Percentiles rank a stretch among this genome's conserved stretches.
These are phyloP conservation scores for Brachyptera risi DNA, from an alignment of 2,888 invertebrate species.

Conservation along the genomic window DNA sequence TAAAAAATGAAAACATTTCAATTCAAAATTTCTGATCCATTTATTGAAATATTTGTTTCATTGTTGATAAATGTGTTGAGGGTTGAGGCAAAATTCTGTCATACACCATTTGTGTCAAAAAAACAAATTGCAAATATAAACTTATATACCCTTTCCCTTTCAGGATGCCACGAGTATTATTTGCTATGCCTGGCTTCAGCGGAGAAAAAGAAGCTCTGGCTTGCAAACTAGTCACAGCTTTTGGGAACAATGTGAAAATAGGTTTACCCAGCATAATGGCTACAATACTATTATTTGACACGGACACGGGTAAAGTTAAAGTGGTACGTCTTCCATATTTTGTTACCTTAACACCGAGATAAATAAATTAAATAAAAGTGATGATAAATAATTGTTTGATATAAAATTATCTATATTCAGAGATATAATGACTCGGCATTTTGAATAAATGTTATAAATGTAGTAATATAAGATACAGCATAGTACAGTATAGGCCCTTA, in stretches of 20 bases:
- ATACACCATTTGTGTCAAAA: not conserved
- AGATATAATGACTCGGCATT: no score
- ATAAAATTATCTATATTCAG: no score
- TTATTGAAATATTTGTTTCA: no score
- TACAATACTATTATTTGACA: slow-evolving; percentile 47
- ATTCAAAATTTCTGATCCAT: no score
- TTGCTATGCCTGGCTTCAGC: slow-evolving; percentile 38
- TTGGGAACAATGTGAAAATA: slow-evolving; percentile 42
- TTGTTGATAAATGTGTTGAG: not conserved
- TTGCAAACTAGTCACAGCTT: slow-evolving; percentile 50
- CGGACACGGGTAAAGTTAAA: slow-evolving; percentile 45
- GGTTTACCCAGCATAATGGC: slow-evolving; percentile 46
- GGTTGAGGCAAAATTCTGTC: not conserved
- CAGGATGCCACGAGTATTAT: slow-evolving; percentile 29
- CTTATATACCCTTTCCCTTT: not conserved
- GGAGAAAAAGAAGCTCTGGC: slow-evolving; percentile 42
- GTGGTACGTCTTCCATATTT: no score
- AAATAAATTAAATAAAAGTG: no score
- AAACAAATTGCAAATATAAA: not conserved
- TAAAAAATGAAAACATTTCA: no score
- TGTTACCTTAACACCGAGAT: no score
- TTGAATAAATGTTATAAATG: no score
- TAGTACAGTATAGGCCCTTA: no score
- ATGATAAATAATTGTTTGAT: no score
- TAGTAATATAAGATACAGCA: no score